Conservation (phyloP, 92 coral and sea anemone genomes). For the Umimayanthus kanabou region DNA sequence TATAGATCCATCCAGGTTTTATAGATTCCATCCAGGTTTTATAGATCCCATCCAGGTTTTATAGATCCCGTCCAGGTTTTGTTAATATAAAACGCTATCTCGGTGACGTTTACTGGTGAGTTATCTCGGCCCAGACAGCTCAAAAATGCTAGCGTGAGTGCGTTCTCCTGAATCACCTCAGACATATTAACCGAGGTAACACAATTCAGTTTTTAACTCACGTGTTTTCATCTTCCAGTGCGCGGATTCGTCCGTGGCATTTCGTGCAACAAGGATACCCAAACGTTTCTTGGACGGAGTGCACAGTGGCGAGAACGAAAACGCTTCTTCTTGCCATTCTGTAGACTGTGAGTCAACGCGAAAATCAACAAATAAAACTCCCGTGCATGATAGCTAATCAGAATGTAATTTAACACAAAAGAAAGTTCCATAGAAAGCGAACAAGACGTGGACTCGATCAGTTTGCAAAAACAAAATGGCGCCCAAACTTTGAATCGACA, state of each 20-base stretch:
- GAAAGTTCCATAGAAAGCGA: neutral
- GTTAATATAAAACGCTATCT: no score
- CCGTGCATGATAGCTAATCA: neutral
- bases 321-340: slow-evolving; percentile 59
- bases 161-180: neutral
- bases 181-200: neutral
- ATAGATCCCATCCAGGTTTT: no score
- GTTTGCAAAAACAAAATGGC: slow-evolving; percentile 30
- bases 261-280: slow-evolving; percentile 82
- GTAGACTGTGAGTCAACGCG: neutral
- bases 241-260: slow-evolving; percentile 74
- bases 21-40: no score
- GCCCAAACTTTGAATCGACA: slow-evolving; percentile 22
- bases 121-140: no score
- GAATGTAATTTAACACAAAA: neutral
- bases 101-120: no score
- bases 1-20: no score
- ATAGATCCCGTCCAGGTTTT: no score
- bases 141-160: neutral
- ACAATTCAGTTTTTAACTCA: slow-evolving; percentile 41
- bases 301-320: slow-evolving; percentile 78
- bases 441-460: neutral
- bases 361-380: neutral
- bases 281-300: slow-evolving; percentile 60
- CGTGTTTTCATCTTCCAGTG: slow-evolving; percentile 61